Conservation (phyloP, 1,140 invertebrate genomes). For the Drosophila neocordata region DNA sequence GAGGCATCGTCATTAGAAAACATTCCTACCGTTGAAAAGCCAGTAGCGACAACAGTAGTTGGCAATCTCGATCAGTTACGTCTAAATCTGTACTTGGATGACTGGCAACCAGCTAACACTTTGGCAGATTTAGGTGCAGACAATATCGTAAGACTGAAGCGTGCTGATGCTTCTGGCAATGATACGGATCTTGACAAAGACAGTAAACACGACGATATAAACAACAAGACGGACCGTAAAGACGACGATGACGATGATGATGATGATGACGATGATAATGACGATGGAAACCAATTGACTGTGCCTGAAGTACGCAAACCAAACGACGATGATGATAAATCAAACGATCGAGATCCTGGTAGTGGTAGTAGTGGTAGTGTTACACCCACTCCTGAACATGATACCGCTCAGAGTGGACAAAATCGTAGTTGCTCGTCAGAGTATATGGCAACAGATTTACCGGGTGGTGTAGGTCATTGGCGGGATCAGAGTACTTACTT, state of each 20-base stretch:
- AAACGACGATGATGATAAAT: slow-evolving; percentile 83
- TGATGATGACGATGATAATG: slow-evolving; percentile 72
- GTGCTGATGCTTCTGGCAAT: slow-evolving; percentile 39
- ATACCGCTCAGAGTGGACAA: slow-evolving; percentile 75
- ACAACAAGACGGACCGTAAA: slow-evolving; percentile 39
- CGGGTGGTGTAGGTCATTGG: slow-evolving; percentile 91
- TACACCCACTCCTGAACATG: slow-evolving; percentile 83
- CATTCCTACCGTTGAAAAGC: slow-evolving; percentile 69
- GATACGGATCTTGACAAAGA: slow-evolving; percentile 66
- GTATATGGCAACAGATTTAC: slow-evolving; percentile 88
- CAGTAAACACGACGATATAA: slow-evolving; percentile 66
- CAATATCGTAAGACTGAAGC: slow-evolving; percentile 48
- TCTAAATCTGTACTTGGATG: slow-evolving; percentile 69
- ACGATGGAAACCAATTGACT: slow-evolving; percentile 74
- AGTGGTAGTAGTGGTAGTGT: slow-evolving; percentile 85
- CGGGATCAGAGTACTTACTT: slow-evolving; percentile 92
- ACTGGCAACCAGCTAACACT: slow-evolving; percentile 48
- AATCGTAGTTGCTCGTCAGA: slow-evolving; percentile 85
- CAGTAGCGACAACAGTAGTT: slow-evolving; percentile 22
- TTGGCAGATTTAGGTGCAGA: slow-evolving; percentile 46
- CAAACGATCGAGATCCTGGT: slow-evolving; percentile 86
- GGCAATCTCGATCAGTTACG: slow-evolving; percentile 56
- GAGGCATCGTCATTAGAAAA: slow-evolving; percentile 60
- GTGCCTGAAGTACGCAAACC: slow-evolving; percentile 81
- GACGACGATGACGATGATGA: slow-evolving; percentile 83